phyloP scores from a whole-genome alignment of 2,888 invertebrate genomes.

The Orthosia gracilis region DNA sequence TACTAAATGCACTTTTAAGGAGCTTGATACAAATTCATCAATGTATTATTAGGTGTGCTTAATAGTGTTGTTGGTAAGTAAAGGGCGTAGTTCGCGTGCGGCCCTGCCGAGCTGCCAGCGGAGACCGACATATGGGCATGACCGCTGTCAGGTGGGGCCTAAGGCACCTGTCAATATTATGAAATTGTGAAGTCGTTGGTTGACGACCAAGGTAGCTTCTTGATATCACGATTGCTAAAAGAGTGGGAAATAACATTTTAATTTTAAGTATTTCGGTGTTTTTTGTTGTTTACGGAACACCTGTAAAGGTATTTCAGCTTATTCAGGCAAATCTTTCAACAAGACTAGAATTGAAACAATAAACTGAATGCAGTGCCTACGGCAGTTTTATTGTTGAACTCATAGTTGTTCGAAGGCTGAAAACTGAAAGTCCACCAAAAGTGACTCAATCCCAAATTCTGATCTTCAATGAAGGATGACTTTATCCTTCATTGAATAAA shows the following conservation, averaged over 20 bases:
- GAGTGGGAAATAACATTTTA: constrained; percentile 13
- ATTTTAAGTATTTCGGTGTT: constrained; percentile 10
- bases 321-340: not conserved
- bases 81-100: constrained; percentile 80
- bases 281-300: not conserved
- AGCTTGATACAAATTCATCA: constrained; percentile 17
- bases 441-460: too few relatives aligned
- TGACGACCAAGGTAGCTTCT: constrained; percentile 52
- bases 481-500: too few relatives aligned
- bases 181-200: constrained; percentile 65
- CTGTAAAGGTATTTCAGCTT: too few relatives aligned
- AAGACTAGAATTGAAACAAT: not conserved
- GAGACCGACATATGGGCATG: constrained; percentile 85
- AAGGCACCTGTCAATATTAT: constrained; percentile 84
- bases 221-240: constrained; percentile 41
- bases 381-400: not conserved
- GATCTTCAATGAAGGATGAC: too few relatives aligned
- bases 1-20: not conserved
- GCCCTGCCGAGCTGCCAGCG: constrained; percentile 64
- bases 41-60: constrained; percentile 28
- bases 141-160: constrained; percentile 87
- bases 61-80: constrained; percentile 39
- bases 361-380: too few relatives aligned
- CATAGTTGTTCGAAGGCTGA: not conserved
- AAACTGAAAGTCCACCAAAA: not conserved